Percentiles rank a stretch among this genome's conserved stretches.
These are phyloP conservation scores for Lymantria dispar DNA, from an alignment of 2,888 invertebrate species.

Conservation along the genomic window DNA sequence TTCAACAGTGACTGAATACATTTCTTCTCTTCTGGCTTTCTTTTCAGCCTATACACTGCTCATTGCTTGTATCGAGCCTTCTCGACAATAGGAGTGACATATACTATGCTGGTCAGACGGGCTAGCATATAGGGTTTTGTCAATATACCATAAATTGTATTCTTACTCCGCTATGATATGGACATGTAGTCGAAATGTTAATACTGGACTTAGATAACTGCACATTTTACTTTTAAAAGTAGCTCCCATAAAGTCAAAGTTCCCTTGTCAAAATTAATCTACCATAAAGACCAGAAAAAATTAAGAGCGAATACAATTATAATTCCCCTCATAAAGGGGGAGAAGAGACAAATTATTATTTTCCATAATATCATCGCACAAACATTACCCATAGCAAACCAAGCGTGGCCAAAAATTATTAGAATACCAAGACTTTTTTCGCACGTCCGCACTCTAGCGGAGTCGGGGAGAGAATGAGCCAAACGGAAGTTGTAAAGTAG, in stretches of 20 bases:
- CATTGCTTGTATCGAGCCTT: too few relatives aligned
- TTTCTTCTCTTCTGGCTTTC: too few relatives aligned
- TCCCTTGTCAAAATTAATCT: constrained; percentile 28
- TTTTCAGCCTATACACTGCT: too few relatives aligned
- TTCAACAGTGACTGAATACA: too few relatives aligned
- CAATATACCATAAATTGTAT: too few relatives aligned
- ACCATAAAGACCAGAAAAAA: constrained; percentile 43
- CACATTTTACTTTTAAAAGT: background rate
- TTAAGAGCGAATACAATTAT: constrained; percentile 49
- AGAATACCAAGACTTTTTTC: constrained; percentile 53
- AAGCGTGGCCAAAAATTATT: constrained; percentile 74
- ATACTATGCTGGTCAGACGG: too few relatives aligned
- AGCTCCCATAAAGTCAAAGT: constrained; percentile 5
- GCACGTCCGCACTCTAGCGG: constrained; percentile 58
- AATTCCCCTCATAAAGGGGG: constrained; percentile 46
- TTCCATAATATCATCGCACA: constrained; percentile 77
- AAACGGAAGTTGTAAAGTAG: constrained; percentile 82
- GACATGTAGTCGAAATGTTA: too few relatives aligned
- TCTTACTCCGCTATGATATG: too few relatives aligned
- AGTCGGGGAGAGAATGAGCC: constrained; percentile 55
- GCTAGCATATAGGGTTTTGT: too few relatives aligned
- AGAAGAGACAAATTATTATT: constrained; percentile 76
- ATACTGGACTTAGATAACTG: too few relatives aligned
- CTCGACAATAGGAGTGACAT: too few relatives aligned
- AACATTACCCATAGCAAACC: constrained; percentile 65